These are phyloP conservation scores for Agrypnia vestita DNA, from an alignment of 1,140 invertebrate species.

Conservation along the genomic window DNA sequence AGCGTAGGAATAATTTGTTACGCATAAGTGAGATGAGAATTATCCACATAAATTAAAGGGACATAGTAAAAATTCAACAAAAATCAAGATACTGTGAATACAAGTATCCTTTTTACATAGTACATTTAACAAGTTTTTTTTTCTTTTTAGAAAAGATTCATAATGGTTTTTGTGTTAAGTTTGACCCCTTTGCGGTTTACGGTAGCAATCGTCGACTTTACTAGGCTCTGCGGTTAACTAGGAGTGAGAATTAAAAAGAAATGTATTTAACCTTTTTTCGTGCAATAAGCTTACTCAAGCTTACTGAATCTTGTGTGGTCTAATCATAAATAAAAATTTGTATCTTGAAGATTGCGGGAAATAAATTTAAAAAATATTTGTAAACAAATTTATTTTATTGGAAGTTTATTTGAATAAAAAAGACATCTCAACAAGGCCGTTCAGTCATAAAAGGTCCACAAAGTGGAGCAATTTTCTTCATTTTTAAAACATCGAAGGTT, in stretches of 20 bases:
- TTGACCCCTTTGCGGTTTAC: constrained; percentile 1
- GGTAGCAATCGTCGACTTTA: neutral
- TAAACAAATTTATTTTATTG: too few species aligned
- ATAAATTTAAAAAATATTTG: too few species aligned
- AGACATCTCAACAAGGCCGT: too few species aligned
- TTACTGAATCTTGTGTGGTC: constrained; percentile 29
- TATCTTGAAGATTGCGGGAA: too few species aligned
- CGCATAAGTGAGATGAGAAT: constrained; percentile 3
- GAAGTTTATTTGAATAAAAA: too few species aligned
- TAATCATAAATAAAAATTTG: too few species aligned
- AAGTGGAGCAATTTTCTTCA: too few species aligned
- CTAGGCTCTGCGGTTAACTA: constrained; percentile 21
- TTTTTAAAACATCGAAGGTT: too few species aligned
- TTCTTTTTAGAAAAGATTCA: neutral
- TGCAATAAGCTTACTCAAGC: constrained; percentile 2
- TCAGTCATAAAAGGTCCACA: too few species aligned
- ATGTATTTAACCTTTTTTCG: constrained; percentile 24
- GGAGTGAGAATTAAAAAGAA: constrained; percentile 31
- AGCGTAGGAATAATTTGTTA: constrained; percentile 12
- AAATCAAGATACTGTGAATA: neutral
- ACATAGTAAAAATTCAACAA: neutral
- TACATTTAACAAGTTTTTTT: neutral
- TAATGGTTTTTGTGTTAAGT: constrained; percentile 18
- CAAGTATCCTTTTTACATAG: neutral
- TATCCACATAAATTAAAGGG: neutral